Conservation (phyloP, 2,113 vertebrate species). For the Mormoops blainvillei region DNA sequence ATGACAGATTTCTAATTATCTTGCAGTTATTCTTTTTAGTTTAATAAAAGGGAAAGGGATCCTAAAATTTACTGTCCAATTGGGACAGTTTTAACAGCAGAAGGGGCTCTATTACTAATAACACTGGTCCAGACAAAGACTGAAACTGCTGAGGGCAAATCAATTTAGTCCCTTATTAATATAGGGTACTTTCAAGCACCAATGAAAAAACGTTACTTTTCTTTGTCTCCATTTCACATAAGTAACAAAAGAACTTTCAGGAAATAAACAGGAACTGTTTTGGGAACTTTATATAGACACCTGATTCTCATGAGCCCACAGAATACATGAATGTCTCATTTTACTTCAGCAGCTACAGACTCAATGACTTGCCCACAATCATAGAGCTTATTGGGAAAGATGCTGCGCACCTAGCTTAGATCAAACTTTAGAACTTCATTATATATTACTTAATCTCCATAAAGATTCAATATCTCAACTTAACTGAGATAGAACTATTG, state of each 20-base stretch:
- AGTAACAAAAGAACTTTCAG: background rate
- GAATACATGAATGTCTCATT: background rate
- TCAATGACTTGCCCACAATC: background rate
- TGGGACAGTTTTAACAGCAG: background rate
- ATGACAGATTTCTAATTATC: background rate
- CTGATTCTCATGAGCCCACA: background rate
- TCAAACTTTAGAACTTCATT: background rate
- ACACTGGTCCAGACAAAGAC: background rate
- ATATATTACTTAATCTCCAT: background rate
- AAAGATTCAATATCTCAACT: background rate
- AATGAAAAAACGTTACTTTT: slow-evolving; percentile 31
- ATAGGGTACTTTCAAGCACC: background rate
- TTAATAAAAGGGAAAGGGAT: slow-evolving; percentile 7
- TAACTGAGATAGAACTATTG: background rate
- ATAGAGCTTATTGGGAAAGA: background rate
- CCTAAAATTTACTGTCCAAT: background rate
- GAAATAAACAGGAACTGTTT: background rate
- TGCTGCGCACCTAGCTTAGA: background rate
- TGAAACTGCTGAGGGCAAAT: background rate
- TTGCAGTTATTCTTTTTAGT: slow-evolving; percentile 15
- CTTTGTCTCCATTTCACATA: background rate
- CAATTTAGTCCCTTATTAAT: background rate
- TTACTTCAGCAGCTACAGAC: background rate
- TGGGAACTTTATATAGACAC: background rate
- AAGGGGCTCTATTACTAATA: background rate